These are phyloP conservation scores for Callipepla californica DNA, from an alignment of 2,113 vertebrate species.

Conservation along the genomic window DNA sequence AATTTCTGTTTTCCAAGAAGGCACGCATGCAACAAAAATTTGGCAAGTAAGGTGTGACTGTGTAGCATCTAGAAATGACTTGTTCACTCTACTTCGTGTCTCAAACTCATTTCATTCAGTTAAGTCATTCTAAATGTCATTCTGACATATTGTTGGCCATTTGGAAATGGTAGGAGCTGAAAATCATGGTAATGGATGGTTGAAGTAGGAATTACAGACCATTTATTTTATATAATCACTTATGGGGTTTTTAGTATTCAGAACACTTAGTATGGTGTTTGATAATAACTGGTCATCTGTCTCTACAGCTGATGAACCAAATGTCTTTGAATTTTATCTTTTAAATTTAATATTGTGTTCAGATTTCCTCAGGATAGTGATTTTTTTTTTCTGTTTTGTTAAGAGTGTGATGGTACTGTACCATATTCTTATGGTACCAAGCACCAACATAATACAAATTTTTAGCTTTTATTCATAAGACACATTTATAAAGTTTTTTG, in stretches of 20 bases:
- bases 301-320: neutral
- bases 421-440: neutral
- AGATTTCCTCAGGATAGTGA: neutral
- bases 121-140: slow-evolving; percentile 6
- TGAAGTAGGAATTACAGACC: neutral
- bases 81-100: neutral
- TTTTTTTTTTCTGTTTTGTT: neutral
- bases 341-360: neutral
- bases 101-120: slow-evolving; percentile 26
- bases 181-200: slow-evolving; percentile 25
- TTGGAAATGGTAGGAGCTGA: neutral
- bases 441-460: neutral
- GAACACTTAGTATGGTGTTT: neutral
- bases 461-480: neutral
- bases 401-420: neutral
- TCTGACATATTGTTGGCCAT: neutral
- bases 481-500: neutral
- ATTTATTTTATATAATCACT: neutral
- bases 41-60: neutral
- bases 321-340: neutral
- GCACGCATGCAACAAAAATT: neutral
- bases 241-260: neutral
- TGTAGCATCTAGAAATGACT: neutral
- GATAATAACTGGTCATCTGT: neutral
- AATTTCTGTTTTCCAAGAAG: slow-evolving; percentile 19